Conservation (phyloP, 2,797 vertebrate species). For the Lutjanus argentimaculatus region DNA sequence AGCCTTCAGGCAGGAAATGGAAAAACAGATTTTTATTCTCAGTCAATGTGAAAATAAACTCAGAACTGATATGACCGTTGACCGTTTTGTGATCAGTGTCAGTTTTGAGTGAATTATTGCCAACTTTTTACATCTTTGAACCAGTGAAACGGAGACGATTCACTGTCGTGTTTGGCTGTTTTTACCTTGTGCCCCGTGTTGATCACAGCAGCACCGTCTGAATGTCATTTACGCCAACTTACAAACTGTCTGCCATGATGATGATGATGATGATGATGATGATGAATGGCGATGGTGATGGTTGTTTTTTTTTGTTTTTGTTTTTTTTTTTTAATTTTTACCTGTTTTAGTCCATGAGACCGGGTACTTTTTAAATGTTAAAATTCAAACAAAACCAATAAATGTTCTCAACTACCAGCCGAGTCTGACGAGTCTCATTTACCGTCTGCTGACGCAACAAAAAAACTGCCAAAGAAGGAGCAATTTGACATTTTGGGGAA, state of each 20-base stretch:
- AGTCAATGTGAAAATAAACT: slow-evolving; percentile 17
- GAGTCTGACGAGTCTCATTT: slow-evolving; percentile 2
- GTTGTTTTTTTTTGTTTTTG: slow-evolving; percentile 20
- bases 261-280: slow-evolving; percentile 16
- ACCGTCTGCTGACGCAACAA: too few relatives aligned
- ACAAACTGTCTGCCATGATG: slow-evolving; percentile 36
- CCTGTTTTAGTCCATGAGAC: slow-evolving; percentile 59
- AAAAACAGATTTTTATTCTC: too few relatives aligned
- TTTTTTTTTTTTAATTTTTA: slow-evolving; percentile 23
- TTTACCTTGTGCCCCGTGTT: slow-evolving; percentile 37
- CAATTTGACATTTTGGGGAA: too few relatives aligned
- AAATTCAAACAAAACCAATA: slow-evolving; percentile 70
- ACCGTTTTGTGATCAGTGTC: slow-evolving; percentile 35
- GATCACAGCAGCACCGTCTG: slow-evolving; percentile 44
- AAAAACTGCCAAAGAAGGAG: too few relatives aligned
- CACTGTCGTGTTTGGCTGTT: slow-evolving; percentile 27
- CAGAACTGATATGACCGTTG: slow-evolving; percentile 25
- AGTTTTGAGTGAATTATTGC: slow-evolving; percentile 37
- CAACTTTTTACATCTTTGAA: neutral
- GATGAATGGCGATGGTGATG: slow-evolving; percentile 46
- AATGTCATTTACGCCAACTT: slow-evolving; percentile 57
- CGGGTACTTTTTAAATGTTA: slow-evolving; percentile 71
- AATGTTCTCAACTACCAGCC: slow-evolving; percentile 61
- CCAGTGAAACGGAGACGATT: neutral
- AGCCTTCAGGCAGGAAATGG: neutral